Percentiles rank a stretch among this genome's conserved stretches.
phyloP scores from a whole-genome alignment of 23 tunicate species.

The Trididemnum clinides region DNA sequence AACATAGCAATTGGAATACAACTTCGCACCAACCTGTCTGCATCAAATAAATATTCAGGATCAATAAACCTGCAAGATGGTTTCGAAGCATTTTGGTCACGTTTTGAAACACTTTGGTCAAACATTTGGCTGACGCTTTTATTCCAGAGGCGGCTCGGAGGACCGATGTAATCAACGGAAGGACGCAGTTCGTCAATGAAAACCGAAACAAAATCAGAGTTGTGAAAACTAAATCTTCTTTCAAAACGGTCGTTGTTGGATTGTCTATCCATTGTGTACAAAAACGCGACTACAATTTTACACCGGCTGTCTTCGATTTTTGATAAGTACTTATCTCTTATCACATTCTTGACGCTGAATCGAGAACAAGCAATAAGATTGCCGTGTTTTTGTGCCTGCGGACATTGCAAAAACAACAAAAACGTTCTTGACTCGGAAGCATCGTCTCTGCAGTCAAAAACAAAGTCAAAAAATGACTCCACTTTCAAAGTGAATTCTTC shows the following conservation, averaged over 20 bases:
- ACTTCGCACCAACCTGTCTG: background rate
- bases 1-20: slow-evolving; percentile 43
- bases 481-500: slow-evolving; percentile 42
- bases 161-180: slow-evolving; percentile 41
- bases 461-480: slow-evolving; percentile 46
- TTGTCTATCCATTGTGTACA: slow-evolving; percentile 62
- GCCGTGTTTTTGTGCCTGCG: slow-evolving; percentile 55
- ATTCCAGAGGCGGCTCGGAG: slow-evolving; percentile 23
- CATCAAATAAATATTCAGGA: slow-evolving; percentile 23
- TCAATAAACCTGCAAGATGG: background rate
- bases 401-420: slow-evolving; percentile 73
- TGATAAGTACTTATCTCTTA: background rate
- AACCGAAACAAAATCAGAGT: slow-evolving; percentile 38
- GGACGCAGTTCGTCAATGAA: slow-evolving; percentile 70
- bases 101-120: background rate
- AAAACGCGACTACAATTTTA: slow-evolving; percentile 50
- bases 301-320: background rate
- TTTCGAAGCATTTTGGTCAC: background rate
- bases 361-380: slow-evolving; percentile 80
- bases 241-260: background rate
- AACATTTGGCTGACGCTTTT: slow-evolving; percentile 42
- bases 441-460: too few relatives aligned
- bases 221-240: slow-evolving; percentile 18
- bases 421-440: too few relatives aligned
- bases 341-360: slow-evolving; percentile 41